Evolutionary conservation across 2,888 invertebrate genomes (phyloP).

Genomic region (Theodoxus fluviatilis): DNA sequence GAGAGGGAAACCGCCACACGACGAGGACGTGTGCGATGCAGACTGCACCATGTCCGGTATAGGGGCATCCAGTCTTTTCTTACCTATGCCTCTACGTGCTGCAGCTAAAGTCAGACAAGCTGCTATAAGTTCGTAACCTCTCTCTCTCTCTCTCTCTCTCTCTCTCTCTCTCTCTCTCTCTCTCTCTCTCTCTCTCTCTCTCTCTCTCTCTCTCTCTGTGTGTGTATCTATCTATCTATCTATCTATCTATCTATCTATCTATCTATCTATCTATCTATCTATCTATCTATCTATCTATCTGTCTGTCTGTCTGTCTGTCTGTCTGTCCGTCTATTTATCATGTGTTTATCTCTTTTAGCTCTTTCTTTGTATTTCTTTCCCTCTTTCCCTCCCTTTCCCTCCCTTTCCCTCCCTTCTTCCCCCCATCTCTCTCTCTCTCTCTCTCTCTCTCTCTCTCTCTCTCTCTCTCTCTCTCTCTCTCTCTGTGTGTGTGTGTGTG

Average conservation of each 20-base stretch:
- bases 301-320: neutral
- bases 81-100: neutral
- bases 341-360: no score
- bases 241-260: neutral
- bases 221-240: neutral
- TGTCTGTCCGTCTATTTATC: no score
- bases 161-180: neutral
- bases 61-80: no score
- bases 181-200: neutral
- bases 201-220: neutral
- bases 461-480: slow-evolving; percentile 16
- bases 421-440: neutral
- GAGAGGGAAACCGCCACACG: no score
- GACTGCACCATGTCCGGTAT: no score
- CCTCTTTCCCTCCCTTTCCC: neutral
- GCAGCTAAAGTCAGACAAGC: neutral
- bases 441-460: slow-evolving; percentile 9
- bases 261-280: neutral
- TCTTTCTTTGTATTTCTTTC: neutral
- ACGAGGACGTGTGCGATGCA: no score
- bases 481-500: no score
- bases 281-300: neutral
- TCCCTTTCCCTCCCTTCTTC: neutral
- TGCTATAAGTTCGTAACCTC: neutral
- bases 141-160: slow-evolving; percentile 2